These are phyloP conservation scores for Oxytorus armatus DNA, from an alignment of 2,888 invertebrate genomes.

Conservation along the genomic window DNA sequence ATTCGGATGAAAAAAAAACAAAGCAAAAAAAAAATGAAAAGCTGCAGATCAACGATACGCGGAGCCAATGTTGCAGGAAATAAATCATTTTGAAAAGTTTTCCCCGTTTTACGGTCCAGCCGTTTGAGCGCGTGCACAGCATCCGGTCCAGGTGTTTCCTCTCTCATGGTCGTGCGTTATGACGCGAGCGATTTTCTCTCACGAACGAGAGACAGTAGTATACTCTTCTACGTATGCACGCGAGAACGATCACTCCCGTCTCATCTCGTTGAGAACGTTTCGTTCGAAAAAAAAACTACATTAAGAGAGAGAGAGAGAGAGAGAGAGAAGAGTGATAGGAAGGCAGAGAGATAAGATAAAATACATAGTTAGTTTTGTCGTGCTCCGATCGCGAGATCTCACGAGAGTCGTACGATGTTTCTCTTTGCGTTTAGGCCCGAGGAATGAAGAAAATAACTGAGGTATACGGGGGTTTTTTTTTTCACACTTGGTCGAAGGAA, in stretches of 20 bases:
- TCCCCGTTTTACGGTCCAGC: conserved; percentile 52
- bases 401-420: conserved; percentile 27
- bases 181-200: conserved; percentile 55
- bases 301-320: conserved; percentile 45
- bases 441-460: conserved; percentile 16
- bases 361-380: conserved; percentile 21
- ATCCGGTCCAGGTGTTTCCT: conserved; percentile 68
- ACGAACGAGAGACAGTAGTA: conserved; percentile 13
- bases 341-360: conserved; percentile 48
- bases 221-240: not conserved
- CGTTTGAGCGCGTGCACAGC: conserved; percentile 57
- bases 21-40: conserved; percentile 25
- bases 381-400: conserved; percentile 36
- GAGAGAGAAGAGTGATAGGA: conserved; percentile 43
- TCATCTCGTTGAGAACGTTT: conserved; percentile 32
- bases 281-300: conserved; percentile 25
- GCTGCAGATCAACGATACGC: not conserved
- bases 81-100: conserved; percentile 51
- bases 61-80: conserved; percentile 22
- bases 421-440: conserved; percentile 12
- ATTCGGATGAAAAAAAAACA: not conserved
- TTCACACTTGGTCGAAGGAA: conserved; percentile 58
- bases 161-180: conserved; percentile 53
- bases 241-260: conserved; percentile 10
- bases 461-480: conserved; percentile 62